Base-by-base conservation (phyloP, 2,888 invertebrate genomes). In the Spisula subtruncata region DNA sequence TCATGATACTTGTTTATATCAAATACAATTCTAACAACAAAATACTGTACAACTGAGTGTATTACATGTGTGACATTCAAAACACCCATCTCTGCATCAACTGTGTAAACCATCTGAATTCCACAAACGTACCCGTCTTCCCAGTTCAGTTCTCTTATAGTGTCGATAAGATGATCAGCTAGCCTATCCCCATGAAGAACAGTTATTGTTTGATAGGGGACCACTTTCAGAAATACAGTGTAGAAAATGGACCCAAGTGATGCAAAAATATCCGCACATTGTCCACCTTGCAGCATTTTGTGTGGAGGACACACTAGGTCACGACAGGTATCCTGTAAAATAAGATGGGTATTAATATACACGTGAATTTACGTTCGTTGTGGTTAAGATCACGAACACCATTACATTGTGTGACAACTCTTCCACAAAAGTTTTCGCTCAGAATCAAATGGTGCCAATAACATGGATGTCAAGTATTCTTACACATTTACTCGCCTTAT, bases 281-380 rank as follows among this genome's bases (percentile, higher is more conserved):
- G 46, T 0, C 83, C 83, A 5, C 46, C 35, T 46, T 25, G 41
- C 18, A 83, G 46, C 6, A n/a, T 54, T 41, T 35, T 60, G 20
- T 32, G 56, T 12, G 60, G 18, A 20, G 83, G 14, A 20, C 83
- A 83, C 16, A 83, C 41, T 10, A 83, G 20, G 18, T 60, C 41
- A 56, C 46, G 60, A 56, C 83, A 83, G 1, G 20, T 66, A 35
- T 35, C 46, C 83, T 83, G 83, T 18, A 83, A 83, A 41, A 41
- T 41, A 41, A 5, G 41, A 41, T 2, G 8, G 8, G 8, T 41
- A 5, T 41, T 41, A 41, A 41, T 41, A 41, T 5, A 8, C 41
- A 41, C 41, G 2, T 41, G 8, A 2, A 41, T 41, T 41, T 41
- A 41, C 8, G 2, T 41, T 2, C 41, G 41, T 41, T 41, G 2